Conservation (phyloP, 2,797 vertebrate species). For the Notamacropus eugenii region DNA sequence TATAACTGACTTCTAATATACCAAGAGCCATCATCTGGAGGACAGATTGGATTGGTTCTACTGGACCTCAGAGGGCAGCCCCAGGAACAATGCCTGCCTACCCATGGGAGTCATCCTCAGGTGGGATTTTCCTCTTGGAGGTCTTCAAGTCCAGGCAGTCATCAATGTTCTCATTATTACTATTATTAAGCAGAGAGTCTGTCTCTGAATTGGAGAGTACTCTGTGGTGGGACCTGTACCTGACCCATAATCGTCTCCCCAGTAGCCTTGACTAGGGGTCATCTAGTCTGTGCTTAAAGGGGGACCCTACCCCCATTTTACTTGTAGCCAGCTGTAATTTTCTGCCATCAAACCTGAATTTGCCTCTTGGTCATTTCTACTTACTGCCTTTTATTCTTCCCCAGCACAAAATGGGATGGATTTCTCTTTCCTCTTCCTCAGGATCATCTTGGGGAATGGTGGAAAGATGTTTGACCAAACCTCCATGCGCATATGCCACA, state of each 20-base stretch:
- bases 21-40: background rate
- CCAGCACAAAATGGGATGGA: background rate
- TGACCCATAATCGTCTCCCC: background rate
- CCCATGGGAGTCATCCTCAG: too few species aligned
- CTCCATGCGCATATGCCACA: background rate
- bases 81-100: background rate
- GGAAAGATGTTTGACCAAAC: background rate
- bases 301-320: too few species aligned
- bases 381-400: background rate
- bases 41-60: background rate
- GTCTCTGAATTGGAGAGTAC: background rate
- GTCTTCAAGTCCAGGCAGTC: background rate
- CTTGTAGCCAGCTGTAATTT: background rate
- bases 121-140: too few species aligned
- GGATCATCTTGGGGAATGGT: background rate
- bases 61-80: background rate
- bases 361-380: background rate
- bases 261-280: background rate
- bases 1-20: background rate
- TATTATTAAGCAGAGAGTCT: background rate
- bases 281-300: background rate
- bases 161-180: background rate
- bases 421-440: background rate
- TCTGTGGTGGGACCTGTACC: background rate
- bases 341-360: background rate